These are phyloP conservation scores for Spilogale gracilis DNA, from an alignment of 2,113 vertebrate genomes.

Conservation along the genomic window DNA sequence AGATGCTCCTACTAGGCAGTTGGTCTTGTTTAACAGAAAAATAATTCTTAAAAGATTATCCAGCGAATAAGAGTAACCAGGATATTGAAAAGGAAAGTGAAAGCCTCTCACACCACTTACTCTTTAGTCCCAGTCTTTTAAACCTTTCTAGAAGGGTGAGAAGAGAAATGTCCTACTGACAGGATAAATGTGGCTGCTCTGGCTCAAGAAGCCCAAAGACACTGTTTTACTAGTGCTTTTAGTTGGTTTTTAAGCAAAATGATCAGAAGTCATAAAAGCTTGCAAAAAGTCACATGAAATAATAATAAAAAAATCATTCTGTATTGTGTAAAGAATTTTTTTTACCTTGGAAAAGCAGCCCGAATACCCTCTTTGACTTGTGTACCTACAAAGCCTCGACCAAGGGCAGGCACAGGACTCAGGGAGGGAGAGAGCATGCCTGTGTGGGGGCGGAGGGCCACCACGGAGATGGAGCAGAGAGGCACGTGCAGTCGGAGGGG, in stretches of 20 bases:
- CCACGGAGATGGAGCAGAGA: no score
- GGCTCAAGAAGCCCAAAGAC: background rate
- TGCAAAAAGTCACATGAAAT: constrained; percentile 5
- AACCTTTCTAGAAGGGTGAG: background rate
- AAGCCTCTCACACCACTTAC: background rate
- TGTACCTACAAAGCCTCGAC: background rate
- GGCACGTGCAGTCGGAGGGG: background rate
- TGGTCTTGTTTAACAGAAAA: background rate
- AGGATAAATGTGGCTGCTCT: background rate
- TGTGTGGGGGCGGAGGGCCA: rapidly evolving
- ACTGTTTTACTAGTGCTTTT: background rate
- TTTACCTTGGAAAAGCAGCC: background rate
- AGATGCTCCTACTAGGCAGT: background rate
- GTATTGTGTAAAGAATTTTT: background rate
- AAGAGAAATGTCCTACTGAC: background rate
- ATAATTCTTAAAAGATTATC: background rate
- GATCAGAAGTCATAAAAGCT: background rate
- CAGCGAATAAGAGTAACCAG: background rate
- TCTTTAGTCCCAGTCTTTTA: background rate
- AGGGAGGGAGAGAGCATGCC: rapidly evolving
- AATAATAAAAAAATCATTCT: background rate
- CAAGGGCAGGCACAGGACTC: background rate
- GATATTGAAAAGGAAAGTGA: constrained; percentile 14
- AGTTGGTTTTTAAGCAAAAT: background rate
- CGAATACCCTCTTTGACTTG: background rate